Conservation (phyloP, 2,888 invertebrate species). For the Rhagium mordax region DNA sequence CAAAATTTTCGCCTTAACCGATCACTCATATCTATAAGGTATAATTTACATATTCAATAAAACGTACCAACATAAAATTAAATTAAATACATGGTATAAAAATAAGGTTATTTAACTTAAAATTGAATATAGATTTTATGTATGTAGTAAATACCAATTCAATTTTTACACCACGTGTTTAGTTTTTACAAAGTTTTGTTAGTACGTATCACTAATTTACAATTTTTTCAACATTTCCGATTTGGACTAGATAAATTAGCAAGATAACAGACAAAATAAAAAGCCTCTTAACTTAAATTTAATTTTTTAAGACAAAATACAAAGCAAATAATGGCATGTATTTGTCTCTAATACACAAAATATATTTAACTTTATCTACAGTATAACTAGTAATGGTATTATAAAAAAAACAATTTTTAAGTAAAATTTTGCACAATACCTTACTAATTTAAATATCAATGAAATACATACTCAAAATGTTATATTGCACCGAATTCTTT, state of each 20-base stretch:
- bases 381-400: not conserved
- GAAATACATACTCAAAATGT: conserved; percentile 11
- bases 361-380: conserved; percentile 1
- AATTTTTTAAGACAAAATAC: not conserved
- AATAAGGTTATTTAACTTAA: conserved; percentile 13
- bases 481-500: conserved; percentile 30
- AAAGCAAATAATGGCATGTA: not conserved
- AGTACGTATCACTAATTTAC: conserved; percentile 59
- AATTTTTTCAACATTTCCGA: conserved; percentile 41
- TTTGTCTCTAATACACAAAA: not conserved
- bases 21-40: conserved; percentile 30
- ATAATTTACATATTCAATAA: conserved; percentile 57
- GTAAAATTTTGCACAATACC: conserved; percentile 3
- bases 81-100: conserved; percentile 18
- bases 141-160: not conserved
- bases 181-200: conserved; percentile 48
- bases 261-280: conserved; percentile 18
- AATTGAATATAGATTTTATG: not conserved
- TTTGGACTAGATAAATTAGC: conserved; percentile 37
- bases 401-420: not conserved
- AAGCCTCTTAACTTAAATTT: not conserved
- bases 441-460: conserved; percentile 17
- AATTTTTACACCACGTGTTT: conserved; percentile 13
- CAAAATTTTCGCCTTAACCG: conserved; percentile 35
- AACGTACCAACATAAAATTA: conserved; percentile 54